Percentiles rank a stretch among this genome's conserved stretches.
Conservation (phyloP, 2,113 vertebrate species). For the Misgurnus mizolepis region DNA sequence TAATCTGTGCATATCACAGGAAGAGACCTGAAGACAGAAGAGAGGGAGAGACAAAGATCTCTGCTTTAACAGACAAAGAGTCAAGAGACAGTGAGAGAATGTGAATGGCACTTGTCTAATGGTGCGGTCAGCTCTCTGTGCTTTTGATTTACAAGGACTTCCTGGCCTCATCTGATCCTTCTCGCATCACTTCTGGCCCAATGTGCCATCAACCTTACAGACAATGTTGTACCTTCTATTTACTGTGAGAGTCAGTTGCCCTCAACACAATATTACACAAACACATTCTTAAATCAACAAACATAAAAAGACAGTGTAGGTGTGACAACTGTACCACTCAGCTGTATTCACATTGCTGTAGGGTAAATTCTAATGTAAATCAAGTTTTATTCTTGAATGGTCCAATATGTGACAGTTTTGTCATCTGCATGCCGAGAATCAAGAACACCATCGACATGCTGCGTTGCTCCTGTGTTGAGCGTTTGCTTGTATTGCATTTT, state of each 20-base stretch:
- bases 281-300: background rate
- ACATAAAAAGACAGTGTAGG: no score
- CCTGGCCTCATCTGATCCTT: constrained; percentile 13
- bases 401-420: background rate
- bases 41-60: constrained; percentile 12
- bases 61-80: constrained; percentile 24
- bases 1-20: background rate
- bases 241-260: constrained; percentile 7
- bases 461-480: no score
- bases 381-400: no score
- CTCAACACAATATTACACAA: constrained; percentile 15
- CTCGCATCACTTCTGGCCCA: background rate
- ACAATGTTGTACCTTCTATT: constrained; percentile 17
- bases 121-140: constrained; percentile 25
- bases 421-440: background rate
- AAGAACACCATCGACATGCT: no score
- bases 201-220: constrained; percentile 8
- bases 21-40: background rate
- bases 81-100: constrained; percentile 16
- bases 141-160: constrained; percentile 45
- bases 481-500: no score
- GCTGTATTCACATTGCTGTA: background rate
- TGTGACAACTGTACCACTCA: background rate
- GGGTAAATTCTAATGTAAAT: no score
- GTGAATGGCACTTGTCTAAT: constrained; percentile 45